Conservation (phyloP, 2,888 invertebrate genomes). For the Cynaeus angustus region DNA sequence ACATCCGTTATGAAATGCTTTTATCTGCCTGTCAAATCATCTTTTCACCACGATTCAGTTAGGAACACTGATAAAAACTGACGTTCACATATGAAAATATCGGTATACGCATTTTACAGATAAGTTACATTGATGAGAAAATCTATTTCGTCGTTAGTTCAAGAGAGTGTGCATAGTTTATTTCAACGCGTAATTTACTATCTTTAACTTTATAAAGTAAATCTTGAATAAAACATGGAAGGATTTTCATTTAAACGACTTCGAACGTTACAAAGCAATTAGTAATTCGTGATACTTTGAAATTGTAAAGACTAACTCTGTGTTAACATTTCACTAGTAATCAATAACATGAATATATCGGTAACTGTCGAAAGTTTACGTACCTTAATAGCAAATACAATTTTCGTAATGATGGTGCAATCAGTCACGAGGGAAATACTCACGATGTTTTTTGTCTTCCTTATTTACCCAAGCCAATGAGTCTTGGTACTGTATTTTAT, state of each 20-base stretch:
- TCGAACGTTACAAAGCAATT: slow-evolving; percentile 9
- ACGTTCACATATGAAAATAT: slow-evolving; percentile 15
- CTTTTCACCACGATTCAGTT: slow-evolving; percentile 17
- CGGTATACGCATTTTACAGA: neutral
- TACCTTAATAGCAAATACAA: neutral
- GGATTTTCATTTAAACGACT: slow-evolving; percentile 32
- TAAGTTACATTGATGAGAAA: too few relatives aligned
- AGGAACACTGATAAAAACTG: slow-evolving; percentile 10
- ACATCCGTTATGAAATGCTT: slow-evolving; percentile 29
- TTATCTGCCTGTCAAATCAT: slow-evolving; percentile 23
- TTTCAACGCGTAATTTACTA: slow-evolving; percentile 4
- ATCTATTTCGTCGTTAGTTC: too few relatives aligned
- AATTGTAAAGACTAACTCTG: too few relatives aligned
- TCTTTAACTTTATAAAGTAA: slow-evolving; percentile 13
- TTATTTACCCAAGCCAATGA: too few relatives aligned
- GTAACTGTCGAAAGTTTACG: neutral
- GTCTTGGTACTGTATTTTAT: slow-evolving; percentile 12
- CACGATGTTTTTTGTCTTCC: slow-evolving; percentile 3
- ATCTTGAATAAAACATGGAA: slow-evolving; percentile 38
- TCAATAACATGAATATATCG: slow-evolving; percentile 15
- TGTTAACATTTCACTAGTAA: neutral
- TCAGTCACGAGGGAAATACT: neutral
- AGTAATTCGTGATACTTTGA: neutral
- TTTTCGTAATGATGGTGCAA: slow-evolving; percentile 6
- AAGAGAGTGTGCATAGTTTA: neutral